phyloP scores from a whole-genome alignment of 2,797 vertebrate species.

The Chelonia mydas region DNA sequence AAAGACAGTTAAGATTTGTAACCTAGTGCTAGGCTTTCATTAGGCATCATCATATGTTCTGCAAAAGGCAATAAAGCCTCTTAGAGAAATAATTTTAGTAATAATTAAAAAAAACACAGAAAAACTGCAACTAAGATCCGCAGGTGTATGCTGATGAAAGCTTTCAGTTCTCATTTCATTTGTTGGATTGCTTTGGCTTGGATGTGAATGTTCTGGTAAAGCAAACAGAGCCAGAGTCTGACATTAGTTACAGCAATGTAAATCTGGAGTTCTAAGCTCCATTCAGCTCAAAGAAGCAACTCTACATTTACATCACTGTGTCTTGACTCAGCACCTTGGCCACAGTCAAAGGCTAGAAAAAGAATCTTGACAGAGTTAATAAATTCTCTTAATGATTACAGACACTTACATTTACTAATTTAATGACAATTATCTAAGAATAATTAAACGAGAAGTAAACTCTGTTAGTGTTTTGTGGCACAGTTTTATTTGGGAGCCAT shows the following conservation, averaged over 20 bases:
- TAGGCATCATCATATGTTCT: neutral
- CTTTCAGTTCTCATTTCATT: neutral
- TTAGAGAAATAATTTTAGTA: neutral
- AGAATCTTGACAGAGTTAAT: neutral
- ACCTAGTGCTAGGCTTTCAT: neutral
- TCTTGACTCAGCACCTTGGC: neutral
- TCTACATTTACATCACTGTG: neutral
- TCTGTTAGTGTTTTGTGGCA: rapidly evolving
- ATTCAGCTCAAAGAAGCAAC: neutral
- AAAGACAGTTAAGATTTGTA: neutral
- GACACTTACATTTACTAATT: neutral
- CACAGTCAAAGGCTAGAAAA: neutral
- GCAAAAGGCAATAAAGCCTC: neutral
- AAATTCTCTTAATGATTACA: neutral
- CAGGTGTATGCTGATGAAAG: neutral
- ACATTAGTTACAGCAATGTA: neutral
- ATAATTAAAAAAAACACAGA: neutral
- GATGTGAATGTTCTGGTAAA: neutral
- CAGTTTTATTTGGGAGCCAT: rapidly evolving
- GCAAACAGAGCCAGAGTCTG: neutral
- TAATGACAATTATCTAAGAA: neutral
- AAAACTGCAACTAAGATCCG: neutral
- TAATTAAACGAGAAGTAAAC: neutral
- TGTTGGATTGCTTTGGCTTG: neutral
- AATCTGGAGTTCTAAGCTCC: neutral